phyloP scores from a whole-genome alignment of 2,797 vertebrate genomes.

The Hoplostethus mediterraneus region DNA sequence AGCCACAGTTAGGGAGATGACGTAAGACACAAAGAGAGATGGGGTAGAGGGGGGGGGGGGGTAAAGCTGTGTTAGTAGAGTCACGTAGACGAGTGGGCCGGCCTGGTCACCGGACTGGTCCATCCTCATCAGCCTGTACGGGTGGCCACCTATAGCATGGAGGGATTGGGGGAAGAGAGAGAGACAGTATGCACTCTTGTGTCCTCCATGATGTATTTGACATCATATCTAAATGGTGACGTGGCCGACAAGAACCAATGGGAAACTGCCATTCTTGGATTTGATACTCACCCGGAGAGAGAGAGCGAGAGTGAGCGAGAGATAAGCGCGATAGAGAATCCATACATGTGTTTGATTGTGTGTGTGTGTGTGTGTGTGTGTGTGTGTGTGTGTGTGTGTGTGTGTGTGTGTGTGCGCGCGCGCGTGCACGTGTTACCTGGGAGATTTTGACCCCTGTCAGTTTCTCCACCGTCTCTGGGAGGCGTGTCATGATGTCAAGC shows the following conservation, averaged over 20 bases:
- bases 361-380: no score
- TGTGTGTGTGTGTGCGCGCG: no score
- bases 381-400: no score
- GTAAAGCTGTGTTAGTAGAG: conserved; percentile 25
- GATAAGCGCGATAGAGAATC: no score
- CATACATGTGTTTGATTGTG: no score
- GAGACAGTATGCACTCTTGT: not conserved
- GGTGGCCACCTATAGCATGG: conserved; percentile 50
- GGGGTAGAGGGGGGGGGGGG: not conserved
- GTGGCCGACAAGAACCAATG: no score
- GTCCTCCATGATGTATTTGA: no score
- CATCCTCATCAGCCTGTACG: conserved; percentile 61
- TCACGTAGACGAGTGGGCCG: conserved; percentile 28
- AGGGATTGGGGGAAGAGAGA: not conserved
- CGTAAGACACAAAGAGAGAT: not conserved
- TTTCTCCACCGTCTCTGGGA: conserved; percentile 88
- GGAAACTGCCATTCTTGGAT: no score
- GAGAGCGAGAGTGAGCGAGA: no score
- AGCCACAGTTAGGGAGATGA: not conserved
- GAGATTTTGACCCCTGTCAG: conserved; percentile 90
- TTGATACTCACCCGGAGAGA: no score
- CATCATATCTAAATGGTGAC: no score
- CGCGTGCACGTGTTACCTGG: conserved; percentile 79
- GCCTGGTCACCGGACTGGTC: conserved; percentile 1
- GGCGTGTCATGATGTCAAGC: conserved; percentile 89